phyloP scores from a whole-genome alignment of 2,797 vertebrate genomes.

The Crocodylus rhombifer region DNA sequence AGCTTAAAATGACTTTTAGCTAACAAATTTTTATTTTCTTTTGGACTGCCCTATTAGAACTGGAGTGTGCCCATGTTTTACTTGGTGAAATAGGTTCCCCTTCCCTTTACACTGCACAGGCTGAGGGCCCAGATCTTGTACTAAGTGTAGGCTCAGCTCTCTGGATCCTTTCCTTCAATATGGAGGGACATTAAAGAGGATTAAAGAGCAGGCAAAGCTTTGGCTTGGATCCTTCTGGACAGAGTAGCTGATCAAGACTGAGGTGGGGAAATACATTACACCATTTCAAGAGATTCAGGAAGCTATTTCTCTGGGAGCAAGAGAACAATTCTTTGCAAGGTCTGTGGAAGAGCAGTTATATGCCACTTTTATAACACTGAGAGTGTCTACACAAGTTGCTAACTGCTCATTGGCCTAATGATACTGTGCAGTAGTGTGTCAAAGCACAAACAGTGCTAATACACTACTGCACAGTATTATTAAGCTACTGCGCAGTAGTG shows the following conservation, averaged over 20 bases:
- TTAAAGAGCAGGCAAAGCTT: background rate
- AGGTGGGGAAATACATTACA: background rate
- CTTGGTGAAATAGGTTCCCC: background rate
- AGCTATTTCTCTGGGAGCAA: background rate
- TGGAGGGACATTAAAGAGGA: background rate
- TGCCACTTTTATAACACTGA: background rate
- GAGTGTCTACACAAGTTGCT: background rate
- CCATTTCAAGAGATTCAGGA: constrained; percentile 27
- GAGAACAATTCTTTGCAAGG: background rate
- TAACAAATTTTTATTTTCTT: background rate
- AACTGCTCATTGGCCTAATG: too few species aligned
- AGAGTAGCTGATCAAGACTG: constrained; percentile 17
- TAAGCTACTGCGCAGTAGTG: too few species aligned
- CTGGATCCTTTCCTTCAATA: background rate
- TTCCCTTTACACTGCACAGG: background rate
- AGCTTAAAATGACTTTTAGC: background rate
- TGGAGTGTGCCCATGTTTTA: background rate
- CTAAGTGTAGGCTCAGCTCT: background rate
- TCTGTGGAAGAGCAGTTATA: background rate
- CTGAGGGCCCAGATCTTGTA: background rate
- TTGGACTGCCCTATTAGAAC: background rate
- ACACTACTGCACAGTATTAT: too few species aligned
- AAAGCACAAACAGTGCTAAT: too few species aligned
- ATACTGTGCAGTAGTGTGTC: too few species aligned
- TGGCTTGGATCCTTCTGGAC: constrained; percentile 17